A percentile compares a stretch with the other conserved stretches of the same genome.
These are phyloP conservation scores for Imbricaverruca yamaguchii DNA, from an alignment of 2,888 invertebrate genomes.

Conservation along the genomic window DNA sequence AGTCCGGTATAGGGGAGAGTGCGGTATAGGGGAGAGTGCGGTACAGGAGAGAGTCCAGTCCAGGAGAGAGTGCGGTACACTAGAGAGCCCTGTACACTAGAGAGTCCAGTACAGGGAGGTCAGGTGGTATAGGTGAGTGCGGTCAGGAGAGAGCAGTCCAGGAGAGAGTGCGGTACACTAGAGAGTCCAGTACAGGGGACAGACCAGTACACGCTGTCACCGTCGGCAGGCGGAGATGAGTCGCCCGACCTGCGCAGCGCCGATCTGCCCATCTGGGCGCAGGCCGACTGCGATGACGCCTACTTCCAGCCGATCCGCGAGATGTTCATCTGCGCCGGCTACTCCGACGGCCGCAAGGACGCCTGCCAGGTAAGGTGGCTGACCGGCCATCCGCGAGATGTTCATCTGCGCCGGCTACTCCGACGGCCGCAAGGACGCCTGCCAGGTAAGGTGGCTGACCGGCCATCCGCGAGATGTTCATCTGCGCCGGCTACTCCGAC, in stretches of 20 bases:
- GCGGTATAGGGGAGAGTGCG: too few relatives aligned
- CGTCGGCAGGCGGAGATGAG: constrained; percentile 62
- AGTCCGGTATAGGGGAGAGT: too few relatives aligned
- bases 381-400: background rate
- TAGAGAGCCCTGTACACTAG: too few relatives aligned
- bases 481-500: constrained; percentile 86
- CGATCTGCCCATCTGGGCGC: constrained; percentile 76
- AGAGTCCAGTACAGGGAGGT: too few relatives aligned
- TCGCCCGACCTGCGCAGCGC: constrained; percentile 78
- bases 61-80: too few relatives aligned
- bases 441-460: constrained; percentile 57
- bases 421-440: constrained; percentile 75
- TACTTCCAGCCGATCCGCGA: constrained; percentile 88
- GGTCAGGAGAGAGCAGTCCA: too few relatives aligned
- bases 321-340: constrained; percentile 89
- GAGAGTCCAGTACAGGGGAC: too few relatives aligned
- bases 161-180: too few relatives aligned
- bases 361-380: constrained; percentile 66
- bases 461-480: constrained; percentile 41
- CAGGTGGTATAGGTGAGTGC: too few relatives aligned
- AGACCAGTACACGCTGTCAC: too few relatives aligned
- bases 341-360: constrained; percentile 78
- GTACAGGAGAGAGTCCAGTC: too few relatives aligned
- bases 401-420: constrained; percentile 88
- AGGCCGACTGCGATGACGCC: constrained; percentile 78